These are phyloP conservation scores for Oncopodura yosiiana DNA, from an alignment of 1,140 invertebrate species.

Conservation along the genomic window DNA sequence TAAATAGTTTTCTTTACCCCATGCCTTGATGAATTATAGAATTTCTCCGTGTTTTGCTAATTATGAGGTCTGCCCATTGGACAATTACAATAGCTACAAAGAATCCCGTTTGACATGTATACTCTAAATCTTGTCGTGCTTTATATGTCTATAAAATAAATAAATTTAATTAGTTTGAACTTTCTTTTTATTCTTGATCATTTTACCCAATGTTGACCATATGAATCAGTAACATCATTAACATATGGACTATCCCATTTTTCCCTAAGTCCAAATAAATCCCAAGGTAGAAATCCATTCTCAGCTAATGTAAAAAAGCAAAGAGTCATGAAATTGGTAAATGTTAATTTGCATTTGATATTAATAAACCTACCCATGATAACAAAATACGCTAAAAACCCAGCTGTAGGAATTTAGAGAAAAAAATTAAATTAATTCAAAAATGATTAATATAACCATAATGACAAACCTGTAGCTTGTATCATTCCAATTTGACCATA, in stretches of 20 bases:
- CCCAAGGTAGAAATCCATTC: background rate
- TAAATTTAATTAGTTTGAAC: too few relatives aligned
- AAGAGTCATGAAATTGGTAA: too few relatives aligned
- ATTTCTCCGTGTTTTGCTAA: constrained; percentile 55
- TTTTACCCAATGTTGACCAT: constrained; percentile 8
- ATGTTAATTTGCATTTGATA: too few relatives aligned
- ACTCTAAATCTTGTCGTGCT: constrained; percentile 52
- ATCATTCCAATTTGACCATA: background rate
- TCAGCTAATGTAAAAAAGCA: background rate
- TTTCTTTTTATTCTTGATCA: background rate
- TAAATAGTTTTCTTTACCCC: constrained; percentile 51
- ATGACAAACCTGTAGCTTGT: background rate
- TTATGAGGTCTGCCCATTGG: constrained; percentile 54
- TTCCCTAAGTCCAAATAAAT: background rate
- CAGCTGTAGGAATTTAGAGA: constrained; percentile 42
- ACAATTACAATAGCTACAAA: constrained; percentile 51
- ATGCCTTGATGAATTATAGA: constrained; percentile 57
- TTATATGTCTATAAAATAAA: constrained; percentile 47
- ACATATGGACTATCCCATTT: background rate
- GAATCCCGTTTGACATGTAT: constrained; percentile 56
- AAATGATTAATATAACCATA: background rate
- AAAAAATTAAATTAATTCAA: constrained; percentile 41
- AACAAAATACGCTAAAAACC: constrained; percentile 45
- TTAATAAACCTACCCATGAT: constrained; percentile 49
- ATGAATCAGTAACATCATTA: constrained; percentile 5